Evolutionary conservation across 2,888 invertebrate species (phyloP).

Genomic region (Noctua pronuba): DNA sequence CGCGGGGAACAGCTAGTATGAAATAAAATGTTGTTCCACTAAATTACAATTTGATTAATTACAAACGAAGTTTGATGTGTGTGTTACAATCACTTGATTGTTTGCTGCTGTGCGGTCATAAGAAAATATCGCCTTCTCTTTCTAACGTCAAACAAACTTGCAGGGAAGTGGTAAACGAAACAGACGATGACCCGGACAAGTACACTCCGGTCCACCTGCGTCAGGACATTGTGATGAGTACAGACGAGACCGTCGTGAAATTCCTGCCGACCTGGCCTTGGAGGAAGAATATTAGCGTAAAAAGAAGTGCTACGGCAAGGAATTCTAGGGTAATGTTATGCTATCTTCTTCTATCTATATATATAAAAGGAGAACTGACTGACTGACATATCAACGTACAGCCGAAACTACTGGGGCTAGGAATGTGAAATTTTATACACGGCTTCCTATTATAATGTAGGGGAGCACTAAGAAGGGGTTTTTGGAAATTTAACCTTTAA

Average conservation of each 20-base stretch:
- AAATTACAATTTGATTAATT: too few species aligned
- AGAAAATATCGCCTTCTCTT: conserved; percentile 5
- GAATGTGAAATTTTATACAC: too few species aligned
- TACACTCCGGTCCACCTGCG: conserved; percentile 77
- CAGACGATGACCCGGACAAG: conserved; percentile 60
- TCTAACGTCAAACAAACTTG: conserved; percentile 15
- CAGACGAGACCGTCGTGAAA: conserved; percentile 76
- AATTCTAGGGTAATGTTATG: conserved; percentile 67
- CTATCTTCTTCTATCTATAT: too few species aligned
- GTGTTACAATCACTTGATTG: background rate
- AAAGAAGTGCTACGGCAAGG: conserved; percentile 71
- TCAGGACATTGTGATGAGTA: conserved; percentile 74
- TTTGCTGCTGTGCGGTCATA: background rate
- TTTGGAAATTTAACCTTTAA: too few species aligned
- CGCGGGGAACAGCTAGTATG: too few species aligned
- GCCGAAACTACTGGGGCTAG: too few species aligned
- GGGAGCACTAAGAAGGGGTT: too few species aligned
- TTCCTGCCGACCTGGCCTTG: conserved; percentile 81
- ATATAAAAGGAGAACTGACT: too few species aligned
- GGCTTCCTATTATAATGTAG: too few species aligned
- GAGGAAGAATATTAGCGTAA: conserved; percentile 67
- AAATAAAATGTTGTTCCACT: too few species aligned
- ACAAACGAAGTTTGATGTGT: too few species aligned
- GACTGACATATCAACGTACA: too few species aligned
- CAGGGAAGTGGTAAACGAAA: conserved; percentile 81